Base-by-base conservation (phyloP, 2,797 vertebrate genomes). In the Zenarchopterus dispar region DNA sequence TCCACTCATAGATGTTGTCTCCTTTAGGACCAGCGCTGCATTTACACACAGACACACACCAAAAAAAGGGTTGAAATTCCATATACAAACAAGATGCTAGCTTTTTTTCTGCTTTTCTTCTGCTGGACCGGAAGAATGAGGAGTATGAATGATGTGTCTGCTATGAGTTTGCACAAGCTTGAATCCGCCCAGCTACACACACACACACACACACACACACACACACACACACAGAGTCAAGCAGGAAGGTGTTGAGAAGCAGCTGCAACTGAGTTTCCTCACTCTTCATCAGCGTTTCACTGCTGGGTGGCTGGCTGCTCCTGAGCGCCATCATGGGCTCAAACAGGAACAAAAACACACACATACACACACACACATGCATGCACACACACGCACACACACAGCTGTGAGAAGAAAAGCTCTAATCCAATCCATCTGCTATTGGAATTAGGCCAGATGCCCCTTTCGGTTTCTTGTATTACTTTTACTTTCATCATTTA, bases 1-100 rank as follows among this genome's bases (percentile, higher is more conserved):
- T 92, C 96, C 96, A 97, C 83, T 97, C 95, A 0, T 97, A 96
- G 87, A 96, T 97, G 88, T 96, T 97, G 81, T 97, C 95, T 23
- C 96, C 95, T 92, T 97, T 97, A 17, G 96, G 96, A 4, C 96
- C 96, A 59, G 96, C 96, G 0, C 95, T 96, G 85, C 36, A 53
- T 56, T 48, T 15, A 5, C 15, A 39, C 13, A 39, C 36, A 39
- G 2, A 11, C 9, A 0, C 23, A 57, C 53, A 73, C 60, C 28
- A 28, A 46, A 24, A 70, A 9, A 6, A n/a, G n/a, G 18, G 64
- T 16, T 58, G 31, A 67, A 28, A 67, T 56, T 72, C 9, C 3
- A 11, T 36, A 13, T 13, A 36, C 33, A 9, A 36, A 13, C 9
- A 36, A 36, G 33, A 28, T 28, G 28, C 28, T 8, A 11, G 33